phyloP scores from a whole-genome alignment of 1,140 invertebrate species.

The Heliconius hewitsoni region DNA sequence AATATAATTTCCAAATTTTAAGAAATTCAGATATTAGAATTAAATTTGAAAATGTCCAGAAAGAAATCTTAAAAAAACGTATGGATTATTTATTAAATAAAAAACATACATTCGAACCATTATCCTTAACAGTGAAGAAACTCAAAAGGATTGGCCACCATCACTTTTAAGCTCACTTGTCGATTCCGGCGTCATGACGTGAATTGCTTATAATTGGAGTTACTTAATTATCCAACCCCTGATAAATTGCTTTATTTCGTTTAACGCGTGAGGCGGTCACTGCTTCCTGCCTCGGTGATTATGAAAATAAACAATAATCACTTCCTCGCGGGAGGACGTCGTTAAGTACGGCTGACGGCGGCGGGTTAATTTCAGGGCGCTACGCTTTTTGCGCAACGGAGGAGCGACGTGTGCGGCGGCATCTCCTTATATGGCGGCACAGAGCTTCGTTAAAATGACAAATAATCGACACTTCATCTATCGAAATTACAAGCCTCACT shows the following conservation, averaged over 20 bases:
- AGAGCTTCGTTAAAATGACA: slow-evolving; percentile 42
- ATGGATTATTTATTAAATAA: slow-evolving; percentile 13
- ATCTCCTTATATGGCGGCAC: slow-evolving; percentile 51
- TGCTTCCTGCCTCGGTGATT: slow-evolving; percentile 71
- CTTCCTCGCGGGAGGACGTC: slow-evolving; percentile 69
- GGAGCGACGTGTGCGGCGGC: slow-evolving; percentile 56
- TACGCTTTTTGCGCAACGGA: slow-evolving; percentile 52
- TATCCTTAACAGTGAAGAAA: too few species aligned
- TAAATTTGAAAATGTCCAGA: too few species aligned
- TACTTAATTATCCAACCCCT: slow-evolving; percentile 55
- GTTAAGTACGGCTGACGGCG: slow-evolving; percentile 46
- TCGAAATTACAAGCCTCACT: slow-evolving; percentile 43
- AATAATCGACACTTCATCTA: slow-evolving; percentile 54
- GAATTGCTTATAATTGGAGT: slow-evolving; percentile 48
- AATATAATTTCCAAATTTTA: too few species aligned
- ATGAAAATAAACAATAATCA: slow-evolving; percentile 77
- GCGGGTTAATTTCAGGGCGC: slow-evolving; percentile 61
- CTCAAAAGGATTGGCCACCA: background rate
- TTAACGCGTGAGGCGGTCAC: slow-evolving; percentile 45
- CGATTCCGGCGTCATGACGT: slow-evolving; percentile 34
- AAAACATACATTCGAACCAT: too few species aligned
- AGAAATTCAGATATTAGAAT: too few species aligned
- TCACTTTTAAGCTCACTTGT: background rate
- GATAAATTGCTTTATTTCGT: slow-evolving; percentile 70
- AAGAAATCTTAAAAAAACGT: background rate